Base-by-base conservation (phyloP, 1,140 invertebrate genomes). In the Dinoponera quadriceps region DNA sequence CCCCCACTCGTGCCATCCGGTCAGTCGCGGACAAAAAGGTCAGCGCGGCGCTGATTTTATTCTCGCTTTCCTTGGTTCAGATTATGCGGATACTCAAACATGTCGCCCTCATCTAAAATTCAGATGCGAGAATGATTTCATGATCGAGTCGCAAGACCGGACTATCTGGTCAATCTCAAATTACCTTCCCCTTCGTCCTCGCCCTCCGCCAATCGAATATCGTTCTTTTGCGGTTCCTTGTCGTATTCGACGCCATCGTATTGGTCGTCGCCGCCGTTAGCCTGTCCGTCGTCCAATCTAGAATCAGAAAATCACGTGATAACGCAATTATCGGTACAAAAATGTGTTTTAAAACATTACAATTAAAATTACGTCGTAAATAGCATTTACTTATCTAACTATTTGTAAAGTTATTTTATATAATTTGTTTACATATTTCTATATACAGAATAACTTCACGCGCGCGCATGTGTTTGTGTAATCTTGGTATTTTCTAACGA, bases 141-240 rank as follows among this genome's bases (percentile, higher is more conserved):
- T 2, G 22, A 33, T 59, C 62, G 18, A 59, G 54, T 63, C 59
- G 33, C 38, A 85, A 85, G 57, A 29, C n/a, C n/a, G 44, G 14
- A 27, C 68, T 4, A 57, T 55, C 38, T 38, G 9, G 25, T 38
- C 54, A 0, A 73, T 57, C 2, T 20, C 44, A 60, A 66, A 25
- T 86, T 88, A 94, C 93, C 93, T 92, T 94, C 93, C 2, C 90
- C 91, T 73, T 94, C 93, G n/a, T 94, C 93, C 74, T 94, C 93
- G 5, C 85, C 92, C 69, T 93, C 93, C 16, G 90, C 91, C 4
- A 92, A 68, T 38, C 90, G 89, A 38, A 92, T 75, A 69, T 93
- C 93, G 57, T 94, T 92, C 83, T 94, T 94, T 59, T 91, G 91
- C 5, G 89, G 84, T 51, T 94, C 93, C 54, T 93, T 93, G 27